phyloP scores from a whole-genome alignment of 2,113 vertebrate species.

The Saimiri boliviensis region DNA sequence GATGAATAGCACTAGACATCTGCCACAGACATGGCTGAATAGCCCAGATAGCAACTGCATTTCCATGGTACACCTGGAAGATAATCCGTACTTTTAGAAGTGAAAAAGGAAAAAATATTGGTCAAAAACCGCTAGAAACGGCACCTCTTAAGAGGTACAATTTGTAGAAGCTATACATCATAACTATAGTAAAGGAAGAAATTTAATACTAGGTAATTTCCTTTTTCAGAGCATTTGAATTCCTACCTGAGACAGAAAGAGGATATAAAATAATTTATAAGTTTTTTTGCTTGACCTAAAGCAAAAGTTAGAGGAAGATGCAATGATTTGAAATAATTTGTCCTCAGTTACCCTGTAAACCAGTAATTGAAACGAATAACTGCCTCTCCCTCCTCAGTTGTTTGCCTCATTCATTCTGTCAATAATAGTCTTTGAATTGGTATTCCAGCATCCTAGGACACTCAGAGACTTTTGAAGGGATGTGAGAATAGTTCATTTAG shows the following conservation, averaged over 20 bases:
- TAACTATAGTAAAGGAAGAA: neutral
- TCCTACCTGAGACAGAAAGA: neutral
- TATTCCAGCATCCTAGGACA: neutral
- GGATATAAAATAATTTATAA: neutral
- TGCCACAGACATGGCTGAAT: no score
- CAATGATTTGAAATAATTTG: neutral
- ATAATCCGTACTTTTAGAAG: neutral
- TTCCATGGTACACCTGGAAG: neutral
- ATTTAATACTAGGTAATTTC: neutral
- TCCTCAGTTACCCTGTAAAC: neutral
- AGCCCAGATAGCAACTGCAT: neutral
- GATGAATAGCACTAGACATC: neutral
- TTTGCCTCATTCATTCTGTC: neutral
- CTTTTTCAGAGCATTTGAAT: neutral
- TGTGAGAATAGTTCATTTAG: neutral
- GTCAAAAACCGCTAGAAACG: neutral
- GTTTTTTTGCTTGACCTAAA: neutral
- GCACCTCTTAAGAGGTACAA: neutral
- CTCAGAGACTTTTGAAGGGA: neutral
- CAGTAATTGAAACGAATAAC: neutral
- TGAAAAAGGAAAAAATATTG: neutral
- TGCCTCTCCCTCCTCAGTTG: neutral
- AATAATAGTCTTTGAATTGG: neutral
- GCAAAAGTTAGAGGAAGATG: neutral
- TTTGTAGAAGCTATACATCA: neutral